Evolutionary conservation across 2,888 invertebrate genomes (phyloP), one percentile per base, ranked within the genome.

Genomic region (Drosophila macrothrix): DNA sequence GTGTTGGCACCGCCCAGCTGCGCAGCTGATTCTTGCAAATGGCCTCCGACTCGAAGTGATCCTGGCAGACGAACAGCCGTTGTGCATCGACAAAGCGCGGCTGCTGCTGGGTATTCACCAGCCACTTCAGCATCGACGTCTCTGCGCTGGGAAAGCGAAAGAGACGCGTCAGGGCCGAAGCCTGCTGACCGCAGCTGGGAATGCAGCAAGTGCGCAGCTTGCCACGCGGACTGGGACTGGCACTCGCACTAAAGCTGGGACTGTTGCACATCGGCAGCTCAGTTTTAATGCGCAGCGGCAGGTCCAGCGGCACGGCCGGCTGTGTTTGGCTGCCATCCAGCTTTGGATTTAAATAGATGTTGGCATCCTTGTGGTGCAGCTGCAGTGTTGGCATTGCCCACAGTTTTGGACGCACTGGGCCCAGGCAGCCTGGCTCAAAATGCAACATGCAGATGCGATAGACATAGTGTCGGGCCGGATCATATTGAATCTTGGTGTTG

Each of bases 1-100:
- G n/a, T 0, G 91, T 92, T 6, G 91, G 92, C 58, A 91, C 68
- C 0, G 91, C 90, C 80, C 91, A 92, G 33, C 82, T 78, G 6
- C 83, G 77, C 2, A 90, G 67, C 35, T 90, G 84, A 31, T 75
- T 78, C 25, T 78, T 76, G 29, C 75, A 77, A 35, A 83, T 73
- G 28, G 90, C 88, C 10, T 88, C 71, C 1, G 72, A n/a, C 55
- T 88, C 91, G 56, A 92, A 92, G 61, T 92, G 92, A 5, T 73
- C 61, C 33, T 76, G 77, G 37, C 92, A 92, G 16, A 92, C 74
- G 22, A 83, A 88, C 35, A 84, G 73, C 22, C 75, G 63, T 16
- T 56, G 29, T 0, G 76, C 54, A n/a, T 84, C 84, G 6, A 73
- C 74, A 6, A 73, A 56, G 3, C 88, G 63, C 0, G 88, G 84